Base-by-base conservation (phyloP, 1,140 invertebrate species). In the Drosophila leontia region DNA sequence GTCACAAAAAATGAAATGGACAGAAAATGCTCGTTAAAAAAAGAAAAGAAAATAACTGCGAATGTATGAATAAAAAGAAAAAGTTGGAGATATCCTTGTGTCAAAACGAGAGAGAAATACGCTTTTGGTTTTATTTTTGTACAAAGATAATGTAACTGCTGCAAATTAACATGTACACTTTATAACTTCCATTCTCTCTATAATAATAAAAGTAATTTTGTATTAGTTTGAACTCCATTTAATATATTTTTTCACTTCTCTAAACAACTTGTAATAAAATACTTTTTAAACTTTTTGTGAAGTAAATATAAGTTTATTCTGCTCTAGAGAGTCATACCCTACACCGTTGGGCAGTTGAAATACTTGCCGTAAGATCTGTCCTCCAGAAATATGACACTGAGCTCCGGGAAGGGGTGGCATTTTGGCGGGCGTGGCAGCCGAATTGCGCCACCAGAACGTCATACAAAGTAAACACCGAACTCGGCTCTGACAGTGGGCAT, bases 401-500 rank as follows among this genome's bases (percentile, higher is more conserved):
- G 74, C 74, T 53, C 23, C 32, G 29, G 1, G 29, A 6, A 41
- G 35, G 53, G 60, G 19, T 32, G 45, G 39, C 17, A 19, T 48
- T 63, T 32, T 3, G 11, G 50, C 37, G 15, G 29, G 51, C 29
- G 29, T 17, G 44, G 45, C 45, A 13, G 48, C 35, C 39, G 26
- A 57, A 45, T 42, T 75, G 39, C 42, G 19, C n/a, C 35, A 48
- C 35, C 56, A 32, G 13, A 61, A 53, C 59, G 61, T 84, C 81
- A 77, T 51, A 79, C 75, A 62, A 74, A 69, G 82, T 71, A 85
- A 82, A 76, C 79, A 87, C 76, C 61, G 59, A 72, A 45, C 51
- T 61, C 39, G 51, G 17, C 64, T 42, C 53, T 80, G 80, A 87
- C 84, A 83, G 83, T 83, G 76, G 76, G 80, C 83, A 87, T 83